phyloP scores from a whole-genome alignment of 2,888 invertebrate genomes.

The Monoplex corrugatus region DNA sequence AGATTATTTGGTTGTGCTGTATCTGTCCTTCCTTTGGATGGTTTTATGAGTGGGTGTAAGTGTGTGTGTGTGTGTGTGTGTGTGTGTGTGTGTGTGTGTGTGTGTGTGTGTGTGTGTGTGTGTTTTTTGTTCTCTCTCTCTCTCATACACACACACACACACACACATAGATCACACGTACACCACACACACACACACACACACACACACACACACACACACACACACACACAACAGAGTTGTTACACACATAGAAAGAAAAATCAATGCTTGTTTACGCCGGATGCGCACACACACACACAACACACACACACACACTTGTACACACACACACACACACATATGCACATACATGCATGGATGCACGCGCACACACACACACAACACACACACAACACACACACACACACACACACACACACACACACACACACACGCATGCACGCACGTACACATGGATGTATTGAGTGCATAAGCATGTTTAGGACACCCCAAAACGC shows the following conservation, averaged over 20 bases:
- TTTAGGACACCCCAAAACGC: no score
- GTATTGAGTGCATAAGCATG: background rate
- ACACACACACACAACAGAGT: background rate
- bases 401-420: background rate
- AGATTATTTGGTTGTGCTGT: no score
- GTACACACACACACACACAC: no score
- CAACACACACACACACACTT: no score
- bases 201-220: background rate
- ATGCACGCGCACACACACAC: background rate
- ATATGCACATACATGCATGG: no score
- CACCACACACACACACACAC: background rate
- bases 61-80: constrained; percentile 6
- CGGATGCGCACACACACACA: background rate
- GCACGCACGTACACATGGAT: background rate
- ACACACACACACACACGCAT: background rate
- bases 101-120: background rate
- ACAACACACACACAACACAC: background rate
- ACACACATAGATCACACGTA: background rate
- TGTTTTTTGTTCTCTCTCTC: background rate
- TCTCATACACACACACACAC: background rate
- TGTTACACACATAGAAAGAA: background rate
- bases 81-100: background rate
- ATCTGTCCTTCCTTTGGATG: no score
- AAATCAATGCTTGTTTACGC: background rate
- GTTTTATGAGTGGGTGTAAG: background rate